Evolutionary conservation across 1,140 invertebrate species (phyloP).

Genomic region (Calephelis nemesis): DNA sequence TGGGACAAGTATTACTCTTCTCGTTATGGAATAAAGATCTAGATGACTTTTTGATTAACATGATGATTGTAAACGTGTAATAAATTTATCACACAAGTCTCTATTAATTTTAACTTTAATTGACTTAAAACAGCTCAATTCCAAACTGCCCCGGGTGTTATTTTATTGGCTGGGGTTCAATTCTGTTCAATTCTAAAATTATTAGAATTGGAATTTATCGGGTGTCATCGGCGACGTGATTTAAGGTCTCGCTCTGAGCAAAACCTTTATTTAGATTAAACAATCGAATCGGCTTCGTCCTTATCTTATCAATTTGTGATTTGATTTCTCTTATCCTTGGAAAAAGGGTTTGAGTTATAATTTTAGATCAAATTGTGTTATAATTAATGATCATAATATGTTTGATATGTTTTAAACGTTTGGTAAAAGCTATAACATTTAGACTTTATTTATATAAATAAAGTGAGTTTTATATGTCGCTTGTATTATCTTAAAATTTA

Average conservation of each 20-base stretch:
- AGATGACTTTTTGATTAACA: no score
- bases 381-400: no score
- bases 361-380: no score
- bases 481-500: no score
- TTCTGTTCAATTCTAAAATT: constrained; percentile 60
- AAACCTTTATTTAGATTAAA: constrained; percentile 25
- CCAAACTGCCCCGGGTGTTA: constrained; percentile 48
- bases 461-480: no score
- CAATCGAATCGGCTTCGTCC: constrained; percentile 21
- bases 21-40: neutral
- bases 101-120: constrained; percentile 61
- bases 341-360: neutral
- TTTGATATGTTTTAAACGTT: no score
- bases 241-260: constrained; percentile 37
- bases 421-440: no score
- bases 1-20: no score
- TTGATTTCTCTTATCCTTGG: constrained; percentile 14
- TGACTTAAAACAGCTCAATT: constrained; percentile 64
- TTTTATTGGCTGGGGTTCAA: constrained; percentile 65
- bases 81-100: no score
- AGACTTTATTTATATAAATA: no score
- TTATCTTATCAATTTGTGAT: constrained; percentile 13
- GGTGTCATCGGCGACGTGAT: constrained; percentile 58
- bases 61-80: no score
- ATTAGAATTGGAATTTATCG: constrained; percentile 48